Base-by-base conservation (phyloP, 2,797 vertebrate species). In the Chelon auratus region DNA sequence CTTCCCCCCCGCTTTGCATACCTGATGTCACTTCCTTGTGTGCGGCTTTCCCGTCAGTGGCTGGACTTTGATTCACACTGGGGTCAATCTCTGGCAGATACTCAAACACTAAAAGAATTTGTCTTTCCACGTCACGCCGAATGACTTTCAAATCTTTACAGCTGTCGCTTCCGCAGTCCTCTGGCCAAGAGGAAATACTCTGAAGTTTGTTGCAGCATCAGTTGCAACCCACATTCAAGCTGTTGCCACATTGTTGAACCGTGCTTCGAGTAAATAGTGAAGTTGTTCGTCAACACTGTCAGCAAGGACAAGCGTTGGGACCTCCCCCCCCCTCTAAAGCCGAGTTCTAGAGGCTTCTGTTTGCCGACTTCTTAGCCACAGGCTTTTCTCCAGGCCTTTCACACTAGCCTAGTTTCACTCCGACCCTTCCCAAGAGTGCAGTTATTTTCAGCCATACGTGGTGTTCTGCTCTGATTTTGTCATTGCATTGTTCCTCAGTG, bases 371-470 rank as follows among this genome's bases (percentile, higher is more conserved):
- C 61, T 54, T 57, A 63, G 81, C 86, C 15, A 20, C 45, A 61
- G 73, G 84, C 82, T 74, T 83, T 79, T 69, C 87, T 84, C 33
- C 39, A 43, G 69, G 74, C 70, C 63, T 83, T 52, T 72, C 60
- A 63, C 73, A 77, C 76, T 87, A 90, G 80, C 90, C 90, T 87
- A 92, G 71, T 92, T 94, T 77, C 53, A 68, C 72, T 77, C 51
- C 51, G 24, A 63, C 54, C 42, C 62, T 75, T 84, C 90, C 83
- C 88, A 78, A 77, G 87, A 81, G 87, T 68, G 61, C 52, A 61
- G 88, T 86, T 91, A 92, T 92, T 92, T 90, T 86, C 68, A 85
- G 88, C 68, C n/a, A 76, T 80, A 82, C 22, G 37, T 71, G 42
- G 40, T 8, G 62, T 74, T 81, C 78, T 89, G 77, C 82, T 91